Percentiles rank a stretch among this genome's conserved stretches.
These are phyloP conservation scores for Haliclona indistincta DNA, from an alignment of 37 sponge, comb jelly and placozoan species.

Conservation along the genomic window DNA sequence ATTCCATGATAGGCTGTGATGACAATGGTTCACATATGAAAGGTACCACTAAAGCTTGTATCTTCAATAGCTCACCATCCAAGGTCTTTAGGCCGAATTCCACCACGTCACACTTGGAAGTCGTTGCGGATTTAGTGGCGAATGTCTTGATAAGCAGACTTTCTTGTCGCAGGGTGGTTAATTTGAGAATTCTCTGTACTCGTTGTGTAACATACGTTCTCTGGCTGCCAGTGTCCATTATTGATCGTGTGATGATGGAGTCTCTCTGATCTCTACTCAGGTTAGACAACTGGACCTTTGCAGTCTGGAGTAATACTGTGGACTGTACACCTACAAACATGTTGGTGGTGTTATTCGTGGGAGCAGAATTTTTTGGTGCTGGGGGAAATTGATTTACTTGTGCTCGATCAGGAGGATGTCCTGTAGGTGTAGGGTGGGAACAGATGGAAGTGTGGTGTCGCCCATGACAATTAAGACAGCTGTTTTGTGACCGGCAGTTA, in stretches of 20 bases:
- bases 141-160: not conserved
- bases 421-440: too few species aligned
- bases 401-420: too few species aligned
- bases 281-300: not conserved
- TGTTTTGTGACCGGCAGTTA: slow-evolving; percentile 1
- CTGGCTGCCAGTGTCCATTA: slow-evolving; percentile 31
- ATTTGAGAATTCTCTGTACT: not conserved
- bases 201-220: slow-evolving; percentile 2
- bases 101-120: not conserved
- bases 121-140: not conserved
- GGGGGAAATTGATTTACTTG: too few species aligned
- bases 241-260: not conserved
- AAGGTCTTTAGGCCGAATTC: not conserved
- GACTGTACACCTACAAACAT: too few species aligned
- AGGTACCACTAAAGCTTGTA: not conserved
- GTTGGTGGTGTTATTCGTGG: too few species aligned
- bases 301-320: not conserved
- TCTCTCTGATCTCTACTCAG: not conserved
- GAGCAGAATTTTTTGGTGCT: too few species aligned
- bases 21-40: slow-evolving; percentile 8
- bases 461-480: slow-evolving; percentile 1
- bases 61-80: not conserved
- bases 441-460: slow-evolving; percentile 5
- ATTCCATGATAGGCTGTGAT: not conserved
- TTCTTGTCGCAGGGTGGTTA: not conserved